Conservation (phyloP, 92 coral and sea anemone genomes). For the Porites evermanni region DNA sequence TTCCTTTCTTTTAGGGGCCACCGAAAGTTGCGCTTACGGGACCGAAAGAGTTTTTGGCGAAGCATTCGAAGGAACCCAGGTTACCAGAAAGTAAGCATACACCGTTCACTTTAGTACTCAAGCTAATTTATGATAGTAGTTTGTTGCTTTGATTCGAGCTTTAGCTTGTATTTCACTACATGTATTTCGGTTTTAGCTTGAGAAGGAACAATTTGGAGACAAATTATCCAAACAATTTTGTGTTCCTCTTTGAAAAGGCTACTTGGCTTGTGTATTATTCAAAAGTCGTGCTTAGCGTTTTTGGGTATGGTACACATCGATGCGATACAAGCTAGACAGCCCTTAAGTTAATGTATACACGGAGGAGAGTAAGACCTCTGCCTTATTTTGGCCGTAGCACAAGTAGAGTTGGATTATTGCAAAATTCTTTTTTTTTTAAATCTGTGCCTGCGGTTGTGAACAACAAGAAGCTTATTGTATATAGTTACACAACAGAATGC, state of each 20-base stretch:
- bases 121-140: background rate
- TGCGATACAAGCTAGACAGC: too few relatives aligned
- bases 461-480: background rate
- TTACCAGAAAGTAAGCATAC: slow-evolving; percentile 92
- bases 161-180: too few relatives aligned
- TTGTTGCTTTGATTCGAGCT: too few relatives aligned
- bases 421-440: background rate
- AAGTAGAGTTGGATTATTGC: background rate
- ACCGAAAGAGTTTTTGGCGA: slow-evolving; percentile 86
- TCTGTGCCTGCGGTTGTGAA: background rate
- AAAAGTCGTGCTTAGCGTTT: too few relatives aligned
- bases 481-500: background rate
- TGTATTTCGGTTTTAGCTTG: too few relatives aligned
- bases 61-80: slow-evolving; percentile 88
- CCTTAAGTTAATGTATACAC: too few relatives aligned
- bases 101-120: background rate
- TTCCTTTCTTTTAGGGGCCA: slow-evolving; percentile 78
- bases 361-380: too few relatives aligned
- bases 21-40: slow-evolving; percentile 87
- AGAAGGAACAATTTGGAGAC: too few relatives aligned
- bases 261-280: too few relatives aligned
- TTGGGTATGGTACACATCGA: too few relatives aligned
- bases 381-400: background rate
- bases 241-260: too few relatives aligned
- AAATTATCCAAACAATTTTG: too few relatives aligned